phyloP scores from a whole-genome alignment of 2,113 vertebrate genomes.

The Apteryx owenii region DNA sequence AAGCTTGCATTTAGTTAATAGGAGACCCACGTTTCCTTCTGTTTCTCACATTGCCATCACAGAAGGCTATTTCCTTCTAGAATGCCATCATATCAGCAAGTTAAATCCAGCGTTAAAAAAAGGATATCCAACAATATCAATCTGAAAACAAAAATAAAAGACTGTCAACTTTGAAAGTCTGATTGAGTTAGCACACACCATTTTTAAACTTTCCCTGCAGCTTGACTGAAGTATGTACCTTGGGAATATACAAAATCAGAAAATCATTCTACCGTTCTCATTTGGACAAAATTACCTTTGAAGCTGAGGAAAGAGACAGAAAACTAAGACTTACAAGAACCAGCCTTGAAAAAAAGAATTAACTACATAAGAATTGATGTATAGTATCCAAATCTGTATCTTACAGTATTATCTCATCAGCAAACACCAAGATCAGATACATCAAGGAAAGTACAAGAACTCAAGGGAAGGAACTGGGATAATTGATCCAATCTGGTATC shows the following conservation, averaged over 20 bases:
- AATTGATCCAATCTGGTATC: background rate
- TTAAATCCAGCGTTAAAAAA: rapidly evolving
- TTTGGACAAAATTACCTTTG: background rate
- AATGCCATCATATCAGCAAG: background rate
- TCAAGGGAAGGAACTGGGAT: background rate
- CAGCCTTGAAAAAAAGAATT: background rate
- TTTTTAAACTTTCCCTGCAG: background rate
- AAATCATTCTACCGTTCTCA: background rate
- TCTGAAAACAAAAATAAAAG: background rate
- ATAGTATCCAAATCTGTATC: background rate
- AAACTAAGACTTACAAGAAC: background rate
- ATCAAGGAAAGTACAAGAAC: background rate
- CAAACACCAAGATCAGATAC: background rate
- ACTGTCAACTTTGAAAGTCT: background rate
- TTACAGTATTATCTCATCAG: background rate
- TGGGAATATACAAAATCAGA: background rate
- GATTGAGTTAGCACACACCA: background rate
- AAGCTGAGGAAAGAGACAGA: background rate
- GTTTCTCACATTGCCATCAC: background rate
- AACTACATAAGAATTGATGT: background rate
- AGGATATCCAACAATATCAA: background rate
- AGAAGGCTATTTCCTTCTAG: background rate
- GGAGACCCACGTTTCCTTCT: background rate
- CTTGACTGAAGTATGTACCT: background rate
- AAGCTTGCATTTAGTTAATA: background rate